These are phyloP conservation scores for Bufotes viridis DNA, from an alignment of 2,797 vertebrate genomes.

Conservation along the genomic window DNA sequence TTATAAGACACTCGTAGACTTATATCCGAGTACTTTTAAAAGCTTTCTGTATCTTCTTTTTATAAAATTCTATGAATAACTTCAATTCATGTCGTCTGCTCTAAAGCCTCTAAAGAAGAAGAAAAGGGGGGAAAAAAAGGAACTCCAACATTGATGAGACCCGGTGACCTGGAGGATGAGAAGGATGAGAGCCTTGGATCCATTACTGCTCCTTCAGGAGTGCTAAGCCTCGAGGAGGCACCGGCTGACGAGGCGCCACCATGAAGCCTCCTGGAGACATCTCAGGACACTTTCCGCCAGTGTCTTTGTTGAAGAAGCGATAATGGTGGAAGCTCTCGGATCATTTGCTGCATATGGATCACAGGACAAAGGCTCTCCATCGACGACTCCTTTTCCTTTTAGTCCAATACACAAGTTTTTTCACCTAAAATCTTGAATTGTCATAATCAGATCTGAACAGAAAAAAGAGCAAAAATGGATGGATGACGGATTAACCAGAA, in stretches of 20 bases:
- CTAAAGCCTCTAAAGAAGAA: conserved; percentile 50
- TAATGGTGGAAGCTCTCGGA: background rate
- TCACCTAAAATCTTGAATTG: too few relatives aligned
- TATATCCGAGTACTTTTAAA: conserved; percentile 61
- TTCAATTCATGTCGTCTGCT: conserved; percentile 44
- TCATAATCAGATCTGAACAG: background rate
- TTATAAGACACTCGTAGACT: conserved; percentile 57
- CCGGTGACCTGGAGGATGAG: conserved; percentile 51
- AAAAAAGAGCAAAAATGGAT: background rate
- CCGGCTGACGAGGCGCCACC: background rate
- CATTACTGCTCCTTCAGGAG: conserved; percentile 30
- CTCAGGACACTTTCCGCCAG: background rate
- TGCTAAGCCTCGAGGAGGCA: conserved; percentile 27
- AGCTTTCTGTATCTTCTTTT: conserved; percentile 52
- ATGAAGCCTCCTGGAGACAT: background rate
- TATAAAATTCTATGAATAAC: conserved; percentile 55
- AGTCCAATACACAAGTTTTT: too few relatives aligned
- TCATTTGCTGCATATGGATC: background rate
- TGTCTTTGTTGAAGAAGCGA: background rate
- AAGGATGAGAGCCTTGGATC: conserved; percentile 33
- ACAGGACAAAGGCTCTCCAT: background rate
- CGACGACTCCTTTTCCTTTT: background rate
- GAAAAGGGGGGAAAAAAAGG: background rate
- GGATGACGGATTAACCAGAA: background rate
- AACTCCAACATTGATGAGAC: conserved; percentile 44